Percentiles rank a stretch among this genome's conserved stretches.
Evolutionary conservation across 2,113 vertebrate genomes (phyloP).

Genomic region (Prunella himalayana): DNA sequence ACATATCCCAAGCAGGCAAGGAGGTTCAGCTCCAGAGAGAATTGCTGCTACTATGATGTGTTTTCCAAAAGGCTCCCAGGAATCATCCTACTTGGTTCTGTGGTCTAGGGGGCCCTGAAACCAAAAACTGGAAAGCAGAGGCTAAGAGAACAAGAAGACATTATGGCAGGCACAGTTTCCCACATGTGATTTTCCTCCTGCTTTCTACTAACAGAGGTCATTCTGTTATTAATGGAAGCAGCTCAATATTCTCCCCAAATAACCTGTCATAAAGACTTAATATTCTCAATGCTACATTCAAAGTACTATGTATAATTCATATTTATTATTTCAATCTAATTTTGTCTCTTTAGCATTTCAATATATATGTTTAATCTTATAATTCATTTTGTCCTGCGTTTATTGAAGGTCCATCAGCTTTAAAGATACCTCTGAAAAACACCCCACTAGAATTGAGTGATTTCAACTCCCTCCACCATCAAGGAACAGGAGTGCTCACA

Average conservation of each 20-base stretch:
- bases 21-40: background rate
- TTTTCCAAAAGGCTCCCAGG: background rate
- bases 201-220: background rate
- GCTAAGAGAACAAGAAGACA: background rate
- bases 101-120: background rate
- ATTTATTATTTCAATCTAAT: background rate
- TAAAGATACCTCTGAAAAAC: background rate
- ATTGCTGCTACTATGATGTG: background rate
- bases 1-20: rapidly evolving
- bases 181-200: background rate
- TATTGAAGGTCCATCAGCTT: background rate
- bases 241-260: background rate
- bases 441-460: background rate
- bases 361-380: background rate
- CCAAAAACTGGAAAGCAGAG: background rate
- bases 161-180: background rate
- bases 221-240: background rate
- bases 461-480: background rate
- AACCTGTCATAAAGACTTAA: background rate
- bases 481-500: background rate
- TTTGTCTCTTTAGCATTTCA: background rate
- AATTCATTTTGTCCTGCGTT: background rate
- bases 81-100: background rate
- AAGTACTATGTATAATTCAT: background rate
- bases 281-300: background rate